A percentile compares a stretch with the other conserved stretches of the same genome.
Evolutionary conservation across 2,888 invertebrate species (phyloP).

Genomic region (Torymus texanus): DNA sequence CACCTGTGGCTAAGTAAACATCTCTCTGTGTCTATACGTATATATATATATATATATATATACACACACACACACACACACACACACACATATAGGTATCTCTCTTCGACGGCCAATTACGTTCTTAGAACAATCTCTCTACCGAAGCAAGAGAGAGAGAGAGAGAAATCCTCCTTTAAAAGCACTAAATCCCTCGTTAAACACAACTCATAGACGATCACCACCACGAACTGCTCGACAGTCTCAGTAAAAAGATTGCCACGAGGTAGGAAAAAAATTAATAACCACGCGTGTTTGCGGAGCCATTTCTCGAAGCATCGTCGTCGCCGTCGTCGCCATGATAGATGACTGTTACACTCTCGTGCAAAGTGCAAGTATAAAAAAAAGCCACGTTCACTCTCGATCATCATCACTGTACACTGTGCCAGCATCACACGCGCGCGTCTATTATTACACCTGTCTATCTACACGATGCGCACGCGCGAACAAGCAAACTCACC

Average conservation of each 20-base stretch:
- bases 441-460: conserved; percentile 72
- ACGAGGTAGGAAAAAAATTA: conserved; percentile 22
- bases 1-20: neutral
- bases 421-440: too few species aligned
- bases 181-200: conserved; percentile 33
- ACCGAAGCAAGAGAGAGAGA: neutral
- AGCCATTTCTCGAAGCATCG: conserved; percentile 33
- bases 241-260: neutral
- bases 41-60: too few species aligned
- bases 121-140: conserved; percentile 13
- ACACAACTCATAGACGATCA: neutral
- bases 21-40: neutral
- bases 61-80: too few species aligned
- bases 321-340: neutral
- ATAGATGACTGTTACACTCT: neutral
- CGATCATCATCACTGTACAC: conserved; percentile 12
- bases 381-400: conserved; percentile 20
- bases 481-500: too few species aligned
- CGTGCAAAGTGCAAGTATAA: neutral
- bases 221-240: neutral
- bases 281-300: conserved; percentile 28
- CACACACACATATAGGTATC: too few species aligned
- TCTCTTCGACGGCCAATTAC: conserved; percentile 22
- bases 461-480: conserved; percentile 62
- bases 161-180: conserved; percentile 30